Conservation (phyloP, 2,888 invertebrate genomes). For the Scaptomyza reducta region DNA sequence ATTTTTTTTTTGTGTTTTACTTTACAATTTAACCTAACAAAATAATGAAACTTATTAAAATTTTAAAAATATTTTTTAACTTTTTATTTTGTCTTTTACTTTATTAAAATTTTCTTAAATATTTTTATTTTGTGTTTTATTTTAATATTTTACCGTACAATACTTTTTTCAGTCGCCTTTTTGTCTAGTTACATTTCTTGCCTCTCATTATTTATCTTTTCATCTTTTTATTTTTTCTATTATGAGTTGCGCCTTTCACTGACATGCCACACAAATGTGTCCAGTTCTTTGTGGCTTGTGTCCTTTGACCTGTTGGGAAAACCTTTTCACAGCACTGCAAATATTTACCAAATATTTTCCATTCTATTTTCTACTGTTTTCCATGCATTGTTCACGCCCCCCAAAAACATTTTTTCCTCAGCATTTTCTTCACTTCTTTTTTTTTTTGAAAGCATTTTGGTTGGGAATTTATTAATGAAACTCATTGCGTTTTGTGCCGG, state of each 20-base stretch:
- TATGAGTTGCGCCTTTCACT: slow-evolving; percentile 33
- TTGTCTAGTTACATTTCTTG: slow-evolving; percentile 48
- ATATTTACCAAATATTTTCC: slow-evolving; percentile 80
- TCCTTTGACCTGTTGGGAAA: slow-evolving; percentile 45
- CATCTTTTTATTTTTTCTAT: slow-evolving; percentile 31
- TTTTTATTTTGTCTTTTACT: too few species aligned
- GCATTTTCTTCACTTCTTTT: neutral
- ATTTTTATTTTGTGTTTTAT: neutral
- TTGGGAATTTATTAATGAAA: slow-evolving; percentile 78
- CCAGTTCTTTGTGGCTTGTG: slow-evolving; percentile 11
- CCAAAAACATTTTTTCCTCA: slow-evolving; percentile 16
- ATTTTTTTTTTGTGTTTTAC: too few species aligned
- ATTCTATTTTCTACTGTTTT: slow-evolving; percentile 52
- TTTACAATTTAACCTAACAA: too few species aligned
- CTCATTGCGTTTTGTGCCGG: slow-evolving; percentile 56
- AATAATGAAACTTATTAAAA: too few species aligned
- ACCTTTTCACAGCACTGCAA: slow-evolving; percentile 51
- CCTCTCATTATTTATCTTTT: slow-evolving; percentile 52
- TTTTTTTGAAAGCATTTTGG: slow-evolving; percentile 43
- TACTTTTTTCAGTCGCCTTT: slow-evolving; percentile 17
- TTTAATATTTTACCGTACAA: neutral
- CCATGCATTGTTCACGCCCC: slow-evolving; percentile 60
- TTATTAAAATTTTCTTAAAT: too few species aligned
- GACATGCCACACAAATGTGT: slow-evolving; percentile 26
- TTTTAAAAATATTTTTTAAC: too few species aligned